These are phyloP conservation scores for Eupithecia inturbata DNA, from an alignment of 2,888 invertebrate species.

Conservation along the genomic window DNA sequence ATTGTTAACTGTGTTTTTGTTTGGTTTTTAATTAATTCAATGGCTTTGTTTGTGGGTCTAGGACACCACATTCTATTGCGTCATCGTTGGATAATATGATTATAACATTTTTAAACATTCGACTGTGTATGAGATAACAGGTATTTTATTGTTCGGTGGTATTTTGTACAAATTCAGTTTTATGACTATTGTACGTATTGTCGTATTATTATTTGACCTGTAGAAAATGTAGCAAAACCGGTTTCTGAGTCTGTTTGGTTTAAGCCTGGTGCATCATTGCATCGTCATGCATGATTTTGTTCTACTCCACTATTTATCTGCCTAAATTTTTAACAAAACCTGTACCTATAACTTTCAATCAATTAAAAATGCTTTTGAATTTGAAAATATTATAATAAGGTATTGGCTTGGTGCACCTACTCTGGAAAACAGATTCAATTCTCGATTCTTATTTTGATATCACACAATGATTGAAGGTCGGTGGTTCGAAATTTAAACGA, in stretches of 20 bases:
- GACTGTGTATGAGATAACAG: slow-evolving; percentile 6
- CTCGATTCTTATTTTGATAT: not conserved
- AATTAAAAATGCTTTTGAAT: too few relatives aligned
- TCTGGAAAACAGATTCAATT: not conserved
- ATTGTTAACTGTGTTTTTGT: slow-evolving; percentile 53
- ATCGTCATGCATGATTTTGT: not conserved
- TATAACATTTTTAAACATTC: not conserved
- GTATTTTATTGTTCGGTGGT: not conserved
- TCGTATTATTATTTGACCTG: not conserved
- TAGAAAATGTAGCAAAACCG: not conserved
- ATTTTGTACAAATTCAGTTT: not conserved
- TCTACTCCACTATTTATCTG: not conserved
- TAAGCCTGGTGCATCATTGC: not conserved
- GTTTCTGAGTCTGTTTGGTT: not conserved
- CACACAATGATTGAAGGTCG: not conserved
- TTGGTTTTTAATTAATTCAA: slow-evolving; percentile 48
- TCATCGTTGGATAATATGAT: slow-evolving; percentile 40
- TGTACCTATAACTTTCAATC: not conserved
- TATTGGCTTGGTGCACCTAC: not conserved
- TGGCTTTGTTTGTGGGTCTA: slow-evolving; percentile 52
- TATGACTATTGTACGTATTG: not conserved
- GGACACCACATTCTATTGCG: slow-evolving; percentile 51
- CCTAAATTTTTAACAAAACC: not conserved
- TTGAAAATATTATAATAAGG: not conserved
- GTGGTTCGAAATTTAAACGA: not conserved